Evolutionary conservation across 2,797 vertebrate genomes (phyloP), one percentile per base, ranked within the genome.

Genomic region (Acrossocheilus wenchowensis): DNA sequence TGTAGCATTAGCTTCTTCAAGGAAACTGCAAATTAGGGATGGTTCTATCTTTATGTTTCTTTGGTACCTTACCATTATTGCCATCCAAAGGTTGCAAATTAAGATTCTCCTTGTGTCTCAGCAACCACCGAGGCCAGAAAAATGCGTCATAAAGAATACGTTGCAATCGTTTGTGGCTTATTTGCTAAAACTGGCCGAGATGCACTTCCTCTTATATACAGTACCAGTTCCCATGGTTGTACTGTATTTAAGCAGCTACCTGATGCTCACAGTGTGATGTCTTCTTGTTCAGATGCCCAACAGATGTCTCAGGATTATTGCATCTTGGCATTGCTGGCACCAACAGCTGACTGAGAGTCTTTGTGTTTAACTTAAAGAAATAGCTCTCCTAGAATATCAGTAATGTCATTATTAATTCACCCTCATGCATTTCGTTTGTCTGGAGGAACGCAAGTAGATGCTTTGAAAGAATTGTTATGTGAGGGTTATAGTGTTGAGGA

Each of bases 41-140:
- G 93, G 92, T 93, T 94, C 90, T 94, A 92, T 93, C 92, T 88
- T 78, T 92, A 93, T 92, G 93, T 93, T 92, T 95, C 54, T 95
- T 92, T 89, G 83, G 90, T 94, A 95, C 93, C 93, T 94, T 94
- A 94, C 93, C 87, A 96, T 96, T 95, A 96, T 95, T 95, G 90
- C 91, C 92, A 87, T 93, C 94, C 92, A 90, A 92, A 75, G 91
- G 92, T 83, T 91, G 89, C 94, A 94, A 95, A 94, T 95, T 95
- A 91, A 91, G 94, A 95, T 94, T 93, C 90, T 92, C 89, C 93
- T 93, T 94, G 93, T 95, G 90, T 93, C 91, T 88, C 75, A 3
- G 88, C 83, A 84, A 96, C 95, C 95, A 78, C 95, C 57, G 71
- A 90, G 80, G 91, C 92, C 92, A 89, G 87, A 95, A 93, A 95